Conservation (phyloP, 2,113 vertebrate genomes). For the Crotalus tigris region DNA sequence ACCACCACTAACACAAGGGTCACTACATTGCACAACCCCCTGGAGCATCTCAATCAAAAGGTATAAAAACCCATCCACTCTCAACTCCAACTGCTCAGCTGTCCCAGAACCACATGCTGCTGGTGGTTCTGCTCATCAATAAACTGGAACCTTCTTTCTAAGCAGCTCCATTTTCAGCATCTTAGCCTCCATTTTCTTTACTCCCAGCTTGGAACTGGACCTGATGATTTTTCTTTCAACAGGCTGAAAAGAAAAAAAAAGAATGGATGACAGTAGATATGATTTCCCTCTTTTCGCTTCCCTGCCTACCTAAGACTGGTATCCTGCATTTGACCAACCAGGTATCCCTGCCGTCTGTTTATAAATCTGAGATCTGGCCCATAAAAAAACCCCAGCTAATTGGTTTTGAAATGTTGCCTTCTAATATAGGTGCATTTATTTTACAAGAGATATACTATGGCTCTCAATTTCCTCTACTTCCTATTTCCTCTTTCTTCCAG, state of each 20-base stretch:
- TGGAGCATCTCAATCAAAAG: too few species aligned
- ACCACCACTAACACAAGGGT: too few species aligned
- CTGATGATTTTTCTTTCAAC: too few species aligned
- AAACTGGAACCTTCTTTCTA: too few species aligned
- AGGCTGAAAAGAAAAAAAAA: not conserved
- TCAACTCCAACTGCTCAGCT: too few species aligned
- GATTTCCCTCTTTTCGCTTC: not conserved
- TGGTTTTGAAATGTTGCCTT: not conserved
- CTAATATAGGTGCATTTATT: not conserved
- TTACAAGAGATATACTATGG: not conserved
- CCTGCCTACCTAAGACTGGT: not conserved
- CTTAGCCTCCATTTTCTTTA: too few species aligned
- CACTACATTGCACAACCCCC: too few species aligned
- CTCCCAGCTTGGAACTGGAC: too few species aligned
- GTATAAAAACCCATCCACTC: too few species aligned
- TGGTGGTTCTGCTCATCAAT: too few species aligned
- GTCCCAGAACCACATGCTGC: too few species aligned
- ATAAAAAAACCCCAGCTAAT: not conserved
- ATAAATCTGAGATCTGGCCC: not conserved
- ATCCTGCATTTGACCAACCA: not conserved
- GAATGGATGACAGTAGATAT: not conserved
- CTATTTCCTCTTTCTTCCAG: not conserved
- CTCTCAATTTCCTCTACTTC: not conserved
- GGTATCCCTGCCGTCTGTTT: not conserved
- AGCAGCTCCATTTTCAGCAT: too few species aligned